phyloP scores from a whole-genome alignment of 2,113 vertebrate genomes.

The Dasyornis broadbenti region DNA sequence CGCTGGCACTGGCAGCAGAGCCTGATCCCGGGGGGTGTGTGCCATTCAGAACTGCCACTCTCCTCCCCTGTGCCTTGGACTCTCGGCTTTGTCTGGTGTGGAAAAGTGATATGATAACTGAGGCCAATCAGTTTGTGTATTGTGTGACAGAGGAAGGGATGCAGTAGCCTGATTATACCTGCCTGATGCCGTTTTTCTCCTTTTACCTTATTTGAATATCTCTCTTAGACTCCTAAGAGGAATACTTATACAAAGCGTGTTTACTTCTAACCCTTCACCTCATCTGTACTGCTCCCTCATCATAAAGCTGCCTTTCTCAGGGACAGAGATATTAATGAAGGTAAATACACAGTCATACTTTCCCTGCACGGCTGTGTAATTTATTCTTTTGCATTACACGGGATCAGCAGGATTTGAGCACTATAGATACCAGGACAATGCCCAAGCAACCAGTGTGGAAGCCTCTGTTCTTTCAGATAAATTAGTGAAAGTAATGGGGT shows the following conservation, averaged over 20 bases:
- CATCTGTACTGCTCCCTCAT: not conserved
- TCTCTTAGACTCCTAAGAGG: not conserved
- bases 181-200: not conserved
- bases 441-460: not conserved
- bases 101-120: not conserved
- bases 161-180: not conserved
- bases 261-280: not conserved
- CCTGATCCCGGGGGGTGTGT: not conserved
- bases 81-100: not conserved
- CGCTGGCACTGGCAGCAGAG: not conserved
- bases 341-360: not conserved
- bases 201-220: not conserved
- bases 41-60: not conserved
- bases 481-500: constrained; percentile 45
- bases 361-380: not conserved
- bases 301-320: not conserved
- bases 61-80: not conserved
- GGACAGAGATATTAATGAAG: not conserved
- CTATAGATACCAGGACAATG: not conserved
- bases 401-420: not conserved
- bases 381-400: not conserved
- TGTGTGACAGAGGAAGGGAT: not conserved
- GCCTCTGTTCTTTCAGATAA: constrained; percentile 38
- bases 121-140: not conserved
- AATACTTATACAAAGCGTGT: not conserved